A percentile compares a stretch with the other conserved stretches of the same genome.
These are phyloP conservation scores for Oncorhynchus mykiss DNA, from an alignment of 2,113 vertebrate genomes.

Conservation along the genomic window DNA sequence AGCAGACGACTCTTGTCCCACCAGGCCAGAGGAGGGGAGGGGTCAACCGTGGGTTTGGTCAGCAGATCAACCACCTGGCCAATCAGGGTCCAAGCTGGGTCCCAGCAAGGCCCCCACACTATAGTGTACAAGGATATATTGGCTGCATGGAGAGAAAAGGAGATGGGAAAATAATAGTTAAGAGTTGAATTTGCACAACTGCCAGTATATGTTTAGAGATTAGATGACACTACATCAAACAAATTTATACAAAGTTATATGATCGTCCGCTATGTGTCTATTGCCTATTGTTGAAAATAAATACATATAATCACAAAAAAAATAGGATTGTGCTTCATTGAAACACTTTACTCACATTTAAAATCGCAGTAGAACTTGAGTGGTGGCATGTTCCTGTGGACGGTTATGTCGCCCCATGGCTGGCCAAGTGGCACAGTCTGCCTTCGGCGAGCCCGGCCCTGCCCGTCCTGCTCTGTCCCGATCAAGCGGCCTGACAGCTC, in stretches of 20 bases:
- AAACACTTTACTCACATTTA: constrained; percentile 80
- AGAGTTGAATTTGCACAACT: neutral
- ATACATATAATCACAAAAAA: too few relatives aligned
- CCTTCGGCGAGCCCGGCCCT: constrained; percentile 81
- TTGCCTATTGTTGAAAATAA: neutral
- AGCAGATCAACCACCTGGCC: constrained; percentile 93
- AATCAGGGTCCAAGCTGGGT: constrained; percentile 95
- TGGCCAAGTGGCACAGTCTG: constrained; percentile 83
- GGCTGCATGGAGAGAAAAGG: constrained; percentile 68
- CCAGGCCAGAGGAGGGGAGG: constrained; percentile 88
- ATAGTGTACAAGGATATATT: constrained; percentile 93
- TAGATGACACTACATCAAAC: neutral
- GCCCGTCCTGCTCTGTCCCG: constrained; percentile 89
- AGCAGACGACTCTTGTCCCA: constrained; percentile 98
- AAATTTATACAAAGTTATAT: neutral
- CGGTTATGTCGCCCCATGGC: constrained; percentile 86
- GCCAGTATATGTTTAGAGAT: neutral
- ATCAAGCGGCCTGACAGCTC: constrained; percentile 85
- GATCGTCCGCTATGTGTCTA: neutral
- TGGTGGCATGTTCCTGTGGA: constrained; percentile 93
- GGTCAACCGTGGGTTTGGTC: constrained; percentile 90
- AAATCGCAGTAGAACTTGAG: constrained; percentile 97
- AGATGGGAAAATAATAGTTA: neutral
- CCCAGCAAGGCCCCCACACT: constrained; percentile 98
- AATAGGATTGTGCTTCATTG: too few relatives aligned